A percentile compares a stretch with the other conserved stretches of the same genome.
Conservation (phyloP, 2,888 invertebrate species). For the Macaria liturata region DNA sequence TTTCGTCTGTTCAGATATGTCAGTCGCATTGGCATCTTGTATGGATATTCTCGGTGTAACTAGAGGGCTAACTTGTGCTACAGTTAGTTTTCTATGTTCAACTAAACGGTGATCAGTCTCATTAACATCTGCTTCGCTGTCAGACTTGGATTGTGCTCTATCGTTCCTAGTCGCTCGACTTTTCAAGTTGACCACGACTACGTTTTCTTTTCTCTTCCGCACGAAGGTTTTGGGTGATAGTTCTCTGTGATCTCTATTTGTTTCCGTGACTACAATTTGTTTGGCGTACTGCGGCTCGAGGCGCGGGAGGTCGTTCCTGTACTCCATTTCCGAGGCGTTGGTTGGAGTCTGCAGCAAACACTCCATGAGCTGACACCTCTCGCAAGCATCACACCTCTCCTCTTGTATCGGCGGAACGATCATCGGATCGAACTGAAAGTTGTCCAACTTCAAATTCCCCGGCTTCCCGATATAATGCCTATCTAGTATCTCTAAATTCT, state of each 20-base stretch:
- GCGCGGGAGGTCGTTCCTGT: constrained; percentile 73
- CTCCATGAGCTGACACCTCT: constrained; percentile 78
- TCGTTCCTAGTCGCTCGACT: constrained; percentile 11
- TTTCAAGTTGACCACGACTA: constrained; percentile 65
- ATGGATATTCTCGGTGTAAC: constrained; percentile 11
- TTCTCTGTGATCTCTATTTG: constrained; percentile 39
- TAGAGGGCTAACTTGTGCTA: not conserved
- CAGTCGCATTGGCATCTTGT: constrained; percentile 6
- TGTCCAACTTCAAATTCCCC: constrained; percentile 79
- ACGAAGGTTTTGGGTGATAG: constrained; percentile 70
- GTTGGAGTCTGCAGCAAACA: constrained; percentile 89
- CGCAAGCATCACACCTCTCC: constrained; percentile 80
- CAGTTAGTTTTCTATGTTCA: constrained; percentile 5
- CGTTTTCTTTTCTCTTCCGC: constrained; percentile 67
- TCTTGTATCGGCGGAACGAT: constrained; percentile 72
- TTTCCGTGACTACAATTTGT: constrained; percentile 53
- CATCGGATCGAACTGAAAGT: constrained; percentile 78
- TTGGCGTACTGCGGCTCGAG: constrained; percentile 72
- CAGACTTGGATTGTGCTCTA: constrained; percentile 3
- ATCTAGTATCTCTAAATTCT: constrained; percentile 86
- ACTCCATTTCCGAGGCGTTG: constrained; percentile 89
- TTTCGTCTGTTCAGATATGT: not conserved
- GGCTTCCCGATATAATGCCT: constrained; percentile 83
- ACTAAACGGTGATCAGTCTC: constrained; percentile 12
- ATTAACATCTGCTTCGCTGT: constrained; percentile 1